phyloP scores from a whole-genome alignment of 2,113 vertebrate genomes.

The Orientallactaga bullata region DNA sequence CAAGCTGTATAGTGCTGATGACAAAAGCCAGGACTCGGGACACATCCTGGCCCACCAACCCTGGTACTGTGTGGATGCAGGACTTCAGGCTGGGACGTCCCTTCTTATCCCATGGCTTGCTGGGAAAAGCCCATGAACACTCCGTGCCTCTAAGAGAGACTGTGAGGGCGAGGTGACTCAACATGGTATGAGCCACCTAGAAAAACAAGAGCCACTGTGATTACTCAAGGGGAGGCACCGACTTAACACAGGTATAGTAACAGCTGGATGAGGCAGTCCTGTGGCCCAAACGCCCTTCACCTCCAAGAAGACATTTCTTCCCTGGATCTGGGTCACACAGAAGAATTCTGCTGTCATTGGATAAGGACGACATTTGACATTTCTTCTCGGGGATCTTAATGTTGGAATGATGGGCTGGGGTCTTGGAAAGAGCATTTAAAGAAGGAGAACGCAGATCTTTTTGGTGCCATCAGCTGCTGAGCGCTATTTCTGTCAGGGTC shows the following conservation, averaged over 20 bases:
- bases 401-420: background rate
- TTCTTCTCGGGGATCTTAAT: background rate
- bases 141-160: too few relatives aligned
- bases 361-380: too few relatives aligned
- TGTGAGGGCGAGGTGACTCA: too few relatives aligned
- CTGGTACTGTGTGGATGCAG: fast-evolving
- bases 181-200: fast-evolving
- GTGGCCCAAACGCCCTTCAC: background rate
- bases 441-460: background rate
- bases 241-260: background rate
- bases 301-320: background rate
- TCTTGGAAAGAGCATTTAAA: background rate
- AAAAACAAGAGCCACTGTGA: fast-evolving
- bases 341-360: background rate
- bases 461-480: background rate
- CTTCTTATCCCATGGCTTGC: fast-evolving
- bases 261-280: fast-evolving
- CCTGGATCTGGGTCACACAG: fast-evolving
- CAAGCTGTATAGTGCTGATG: fast-evolving
- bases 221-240: background rate
- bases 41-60: background rate
- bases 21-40: fast-evolving
- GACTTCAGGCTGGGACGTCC: fast-evolving
- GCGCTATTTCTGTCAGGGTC: background rate
- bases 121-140: fast-evolving